These are phyloP conservation scores for Stegophylla sp. DNA, from an alignment of 2,888 invertebrate genomes.

Conservation along the genomic window DNA sequence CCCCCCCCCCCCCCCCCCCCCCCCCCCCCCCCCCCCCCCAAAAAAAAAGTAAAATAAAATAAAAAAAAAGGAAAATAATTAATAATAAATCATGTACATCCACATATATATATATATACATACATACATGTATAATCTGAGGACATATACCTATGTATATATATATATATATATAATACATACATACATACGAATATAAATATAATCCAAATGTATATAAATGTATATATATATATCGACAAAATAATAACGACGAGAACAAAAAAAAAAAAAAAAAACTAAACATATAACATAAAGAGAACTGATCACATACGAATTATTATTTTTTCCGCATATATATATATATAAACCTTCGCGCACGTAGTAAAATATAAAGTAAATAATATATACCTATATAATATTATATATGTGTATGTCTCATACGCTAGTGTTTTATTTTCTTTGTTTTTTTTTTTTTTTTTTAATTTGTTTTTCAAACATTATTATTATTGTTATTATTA, in stretches of 20 bases:
- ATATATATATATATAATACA: constrained; percentile 31
- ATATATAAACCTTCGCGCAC: constrained; percentile 2
- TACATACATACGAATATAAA: constrained; percentile 9
- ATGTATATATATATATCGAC: constrained; percentile 51
- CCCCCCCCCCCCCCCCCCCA: too few relatives aligned
- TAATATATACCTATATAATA: constrained; percentile 7
- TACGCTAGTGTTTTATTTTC: not conserved
- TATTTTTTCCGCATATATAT: not conserved
- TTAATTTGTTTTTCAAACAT: too few relatives aligned
- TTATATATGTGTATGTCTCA: not conserved
- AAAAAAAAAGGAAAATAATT: constrained; percentile 12
- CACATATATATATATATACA: constrained; percentile 24
- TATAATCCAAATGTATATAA: constrained; percentile 51
- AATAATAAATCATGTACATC: constrained; percentile 20
- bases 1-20: too few relatives aligned
- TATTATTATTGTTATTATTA: too few relatives aligned
- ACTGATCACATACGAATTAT: constrained; percentile 50
- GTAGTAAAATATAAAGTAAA: constrained; percentile 13
- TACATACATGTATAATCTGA: constrained; percentile 52
- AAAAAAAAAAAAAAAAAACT: too few relatives aligned
- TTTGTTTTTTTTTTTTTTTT: not conserved
- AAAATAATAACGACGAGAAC: constrained; percentile 58
- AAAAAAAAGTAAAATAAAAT: constrained; percentile 45
- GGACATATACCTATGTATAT: constrained; percentile 19
- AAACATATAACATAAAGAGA: constrained; percentile 44